phyloP scores from a whole-genome alignment of 2,888 invertebrate species.

The Troilus luridus region DNA sequence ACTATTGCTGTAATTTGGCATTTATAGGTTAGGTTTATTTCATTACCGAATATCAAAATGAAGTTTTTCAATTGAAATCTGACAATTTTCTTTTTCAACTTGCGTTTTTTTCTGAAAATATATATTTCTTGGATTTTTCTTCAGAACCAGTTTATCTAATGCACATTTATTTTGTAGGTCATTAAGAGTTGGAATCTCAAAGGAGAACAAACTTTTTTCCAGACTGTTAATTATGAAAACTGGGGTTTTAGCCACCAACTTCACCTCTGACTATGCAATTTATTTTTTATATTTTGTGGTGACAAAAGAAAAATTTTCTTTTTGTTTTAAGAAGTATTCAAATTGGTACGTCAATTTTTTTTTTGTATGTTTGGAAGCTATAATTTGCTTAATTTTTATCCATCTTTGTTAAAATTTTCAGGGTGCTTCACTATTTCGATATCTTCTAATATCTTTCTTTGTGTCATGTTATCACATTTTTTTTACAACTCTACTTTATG shows the following conservation, averaged over 20 bases:
- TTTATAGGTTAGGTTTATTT: not conserved
- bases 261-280: not conserved
- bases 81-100: not conserved
- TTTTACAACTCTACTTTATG: not conserved
- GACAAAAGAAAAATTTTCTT: not conserved
- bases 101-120: not conserved
- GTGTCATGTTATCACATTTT: not conserved
- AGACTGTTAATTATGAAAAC: slow-evolving; percentile 23
- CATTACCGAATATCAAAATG: not conserved
- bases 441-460: not conserved
- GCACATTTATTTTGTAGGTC: not conserved
- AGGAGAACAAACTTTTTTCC: not conserved
- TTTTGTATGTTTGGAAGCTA: not conserved
- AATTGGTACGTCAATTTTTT: not conserved
- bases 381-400: too few species aligned
- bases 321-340: not conserved
- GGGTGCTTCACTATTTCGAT: too few species aligned
- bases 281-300: not conserved
- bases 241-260: slow-evolving; percentile 8
- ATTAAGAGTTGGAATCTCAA: not conserved
- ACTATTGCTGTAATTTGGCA: not conserved
- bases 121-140: not conserved
- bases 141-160: not conserved
- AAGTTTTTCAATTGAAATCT: not conserved
- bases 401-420: too few species aligned